These are phyloP conservation scores for Chondrosia reniformis DNA, from an alignment of 37 sponge, comb jelly and placozoan species.

Conservation along the genomic window DNA sequence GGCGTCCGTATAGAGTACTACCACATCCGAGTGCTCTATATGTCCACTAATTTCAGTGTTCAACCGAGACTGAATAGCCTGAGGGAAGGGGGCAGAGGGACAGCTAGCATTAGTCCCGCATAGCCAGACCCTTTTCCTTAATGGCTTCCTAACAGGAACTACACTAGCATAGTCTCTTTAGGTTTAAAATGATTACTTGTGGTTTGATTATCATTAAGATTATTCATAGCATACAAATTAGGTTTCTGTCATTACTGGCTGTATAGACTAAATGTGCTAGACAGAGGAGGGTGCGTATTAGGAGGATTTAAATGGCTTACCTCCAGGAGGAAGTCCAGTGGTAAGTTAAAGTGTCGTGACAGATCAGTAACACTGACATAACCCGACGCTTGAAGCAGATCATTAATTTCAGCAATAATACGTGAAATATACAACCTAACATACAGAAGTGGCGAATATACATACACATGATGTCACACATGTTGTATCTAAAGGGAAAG, in stretches of 20 bases:
- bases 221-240: neutral
- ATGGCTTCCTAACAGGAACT: neutral
- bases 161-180: no score
- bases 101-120: neutral
- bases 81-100: neutral
- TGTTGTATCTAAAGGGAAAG: no score
- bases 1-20: slow-evolving; percentile 65
- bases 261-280: no score
- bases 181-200: no score
- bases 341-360: slow-evolving; percentile 74
- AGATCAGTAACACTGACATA: slow-evolving; percentile 71
- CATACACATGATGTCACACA: no score
- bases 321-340: slow-evolving; percentile 57
- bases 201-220: no score
- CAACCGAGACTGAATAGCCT: slow-evolving; percentile 57
- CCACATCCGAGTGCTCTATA: slow-evolving; percentile 49
- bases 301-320: no score
- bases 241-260: no score
- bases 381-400: slow-evolving; percentile 83
- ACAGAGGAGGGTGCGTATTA: no score
- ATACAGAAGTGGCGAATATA: no score
- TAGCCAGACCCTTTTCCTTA: no score
- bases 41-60: slow-evolving; percentile 49
- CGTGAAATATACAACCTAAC: slow-evolving; percentile 67
- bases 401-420: slow-evolving; percentile 92